Evolutionary conservation across 2,797 vertebrate genomes (phyloP).

Genomic region (Spheniscus humboldti): DNA sequence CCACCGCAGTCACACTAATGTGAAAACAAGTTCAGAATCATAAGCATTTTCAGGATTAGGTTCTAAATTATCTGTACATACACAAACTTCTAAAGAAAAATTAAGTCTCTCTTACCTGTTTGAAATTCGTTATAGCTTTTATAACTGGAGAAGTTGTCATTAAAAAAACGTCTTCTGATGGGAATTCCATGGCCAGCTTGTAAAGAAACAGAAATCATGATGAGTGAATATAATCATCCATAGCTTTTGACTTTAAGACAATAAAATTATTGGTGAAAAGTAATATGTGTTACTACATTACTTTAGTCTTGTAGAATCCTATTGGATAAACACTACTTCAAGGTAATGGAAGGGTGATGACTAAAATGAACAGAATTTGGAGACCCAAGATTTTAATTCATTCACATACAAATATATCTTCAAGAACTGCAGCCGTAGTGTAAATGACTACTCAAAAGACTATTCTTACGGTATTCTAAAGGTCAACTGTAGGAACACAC

Average conservation of each 20-base stretch:
- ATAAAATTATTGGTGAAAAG: neutral
- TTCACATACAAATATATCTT: neutral
- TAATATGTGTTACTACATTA: neutral
- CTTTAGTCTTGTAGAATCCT: neutral
- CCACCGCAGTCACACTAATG: neutral
- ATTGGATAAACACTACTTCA: neutral
- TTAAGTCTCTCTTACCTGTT: conserved; percentile 79
- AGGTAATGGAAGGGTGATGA: neutral
- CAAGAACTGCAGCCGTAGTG: neutral
- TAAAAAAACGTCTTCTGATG: conserved; percentile 82
- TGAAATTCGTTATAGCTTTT: conserved; percentile 91
- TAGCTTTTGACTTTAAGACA: neutral
- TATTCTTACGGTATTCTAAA: neutral
- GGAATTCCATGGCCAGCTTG: conserved; percentile 85
- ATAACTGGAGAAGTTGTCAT: conserved; percentile 87
- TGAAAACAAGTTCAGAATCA: neutral
- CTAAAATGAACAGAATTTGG: neutral
- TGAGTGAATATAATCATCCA: neutral
- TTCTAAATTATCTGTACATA: neutral
- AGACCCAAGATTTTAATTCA: neutral
- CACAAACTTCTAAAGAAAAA: neutral
- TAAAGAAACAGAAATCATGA: neutral
- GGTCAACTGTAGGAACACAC: neutral
- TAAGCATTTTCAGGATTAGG: neutral
- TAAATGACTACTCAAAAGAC: neutral